Evolutionary conservation across 2,113 vertebrate genomes (phyloP), one percentile per base, ranked within the genome.

Genomic region (Rallus limicola): DNA sequence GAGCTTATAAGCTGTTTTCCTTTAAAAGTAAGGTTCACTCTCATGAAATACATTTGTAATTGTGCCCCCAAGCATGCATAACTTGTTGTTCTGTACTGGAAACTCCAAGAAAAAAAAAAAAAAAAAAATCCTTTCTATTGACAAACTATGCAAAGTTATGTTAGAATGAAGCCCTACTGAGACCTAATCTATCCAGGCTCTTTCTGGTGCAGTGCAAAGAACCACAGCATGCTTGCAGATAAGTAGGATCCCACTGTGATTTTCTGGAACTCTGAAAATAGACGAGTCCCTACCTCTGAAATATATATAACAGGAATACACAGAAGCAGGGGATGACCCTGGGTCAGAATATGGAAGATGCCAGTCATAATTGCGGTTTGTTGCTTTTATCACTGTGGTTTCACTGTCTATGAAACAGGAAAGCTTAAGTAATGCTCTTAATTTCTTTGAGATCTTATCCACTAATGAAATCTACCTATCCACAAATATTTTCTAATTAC

Each of bases 21-120:
- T 93, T 95, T 95, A 55, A 86, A 95, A 95, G 78, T 64, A 78
- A 68, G 33, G 60, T 90, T 80, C 53, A 40, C 24, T 93, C 70
- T 68, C 46, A 40, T 64, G 38, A 89, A 85, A 68, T 56, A 16
- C 16, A 36, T 52, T 77, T 75, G 68, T 80, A 95, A 86, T 88
- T 95, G 76, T 93, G 68, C 50, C 71, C 34, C 16, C 19, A 80
- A 83, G 79, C 29, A 62, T 65, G 63, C 40, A 63, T 64, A 92
- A 81, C 46, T 70, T 89, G 34, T 82, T 93, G 68, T 88, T 90
- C 50, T 84, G 15, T 62, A 81, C 90, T 64, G 33, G 42, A 88
- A 95, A 70, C 24, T 75, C 56, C 29, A 38, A 84, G 62, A 38
- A 74, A 53, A 75, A 68, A 38, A 74, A 53, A 75, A 68, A 59